Base-by-base conservation (phyloP, 2,888 invertebrate species). In the Augiades crinisus region DNA sequence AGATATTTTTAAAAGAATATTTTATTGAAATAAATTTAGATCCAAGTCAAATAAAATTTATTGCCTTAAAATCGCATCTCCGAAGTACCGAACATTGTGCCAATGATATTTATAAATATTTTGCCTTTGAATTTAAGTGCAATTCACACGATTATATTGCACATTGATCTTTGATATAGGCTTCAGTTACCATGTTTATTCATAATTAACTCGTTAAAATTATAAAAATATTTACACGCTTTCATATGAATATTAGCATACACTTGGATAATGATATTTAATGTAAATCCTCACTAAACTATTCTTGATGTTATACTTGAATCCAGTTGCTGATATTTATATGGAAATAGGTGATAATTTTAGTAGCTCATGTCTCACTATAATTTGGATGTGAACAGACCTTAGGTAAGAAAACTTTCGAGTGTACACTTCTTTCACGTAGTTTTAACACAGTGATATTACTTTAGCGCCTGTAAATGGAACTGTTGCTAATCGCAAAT, bases 381-480 rank as follows among this genome's bases (percentile, higher is more conserved):
- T 27, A 27, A 10, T 27, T 27, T 27, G n/a, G 8, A 24, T 24
- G 24, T 24, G 24, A 2, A 8, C 8, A 24, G 24, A 24, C 24
- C 2, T 63, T 72, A 73, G 55, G 24, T 58, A 68, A 63, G n/a
- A n/a, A n/a, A n/a, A 63, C 62, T 60, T 60, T 57, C 60, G 65
- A 65, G 54, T 74, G 67, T 74, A 45, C 37, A 38, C 13, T 34
- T 16, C 30, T 40, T 40, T 30, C 41, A 64, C 65, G 68, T 77
- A 72, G 69, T 69, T 65, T 57, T 70, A 68, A 70, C 59, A 61
- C 78, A 78, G 85, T 84, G 84, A 84, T 84, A 83, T 83, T 84
- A 78, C 70, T 70, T 62, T 78, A 76, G 73, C 69, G 58, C 61
- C 60, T 58, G 56, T 60, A 45, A 56, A 56, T 56, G 10, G 27